A percentile compares a stretch with the other conserved stretches of the same genome.
Evolutionary conservation across 2,888 invertebrate species (phyloP).

Genomic region (Cylloceria caligata): DNA sequence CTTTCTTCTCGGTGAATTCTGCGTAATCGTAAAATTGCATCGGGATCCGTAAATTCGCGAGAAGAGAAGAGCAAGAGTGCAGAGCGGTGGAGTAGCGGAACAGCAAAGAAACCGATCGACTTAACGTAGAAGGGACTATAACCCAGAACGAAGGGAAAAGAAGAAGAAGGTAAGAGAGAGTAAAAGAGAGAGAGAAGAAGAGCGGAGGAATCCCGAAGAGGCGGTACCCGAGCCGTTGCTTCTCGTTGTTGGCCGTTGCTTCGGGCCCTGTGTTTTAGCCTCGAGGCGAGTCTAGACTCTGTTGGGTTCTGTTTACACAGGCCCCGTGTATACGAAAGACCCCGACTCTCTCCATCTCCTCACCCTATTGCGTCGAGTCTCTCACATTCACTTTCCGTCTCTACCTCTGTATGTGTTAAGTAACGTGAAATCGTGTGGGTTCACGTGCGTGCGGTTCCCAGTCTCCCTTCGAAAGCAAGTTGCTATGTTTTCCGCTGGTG

Average conservation of each 20-base stretch:
- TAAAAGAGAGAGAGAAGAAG: conserved; percentile 15
- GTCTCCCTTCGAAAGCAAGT: conserved; percentile 44
- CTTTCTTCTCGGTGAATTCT: conserved; percentile 65
- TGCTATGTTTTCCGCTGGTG: conserved; percentile 34
- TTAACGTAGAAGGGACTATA: conserved; percentile 60
- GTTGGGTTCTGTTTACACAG: conserved; percentile 71
- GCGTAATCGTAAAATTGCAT: conserved; percentile 69
- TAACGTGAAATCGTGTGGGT: conserved; percentile 49
- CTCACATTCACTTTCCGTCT: conserved; percentile 47
- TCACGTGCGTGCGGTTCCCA: conserved; percentile 40
- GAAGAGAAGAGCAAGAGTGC: conserved; percentile 41
- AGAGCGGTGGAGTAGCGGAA: conserved; percentile 30
- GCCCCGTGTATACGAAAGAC: conserved; percentile 60
- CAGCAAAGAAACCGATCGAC: conserved; percentile 63
- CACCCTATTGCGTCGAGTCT: conserved; percentile 38
- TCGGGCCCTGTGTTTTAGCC: conserved; percentile 68
- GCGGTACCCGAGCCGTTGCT: conserved; percentile 67
- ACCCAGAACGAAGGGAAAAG: conserved; percentile 26
- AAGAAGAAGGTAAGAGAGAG: conserved; percentile 1
- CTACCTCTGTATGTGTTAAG: conserved; percentile 46
- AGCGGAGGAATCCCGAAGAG: conserved; percentile 68
- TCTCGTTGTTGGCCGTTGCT: conserved; percentile 62
- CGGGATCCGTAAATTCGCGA: conserved; percentile 67
- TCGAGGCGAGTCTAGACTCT: conserved; percentile 69
- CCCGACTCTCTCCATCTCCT: conserved; percentile 53